phyloP scores from a whole-genome alignment of 1,140 invertebrate species.

The Laupala kohalensis region DNA sequence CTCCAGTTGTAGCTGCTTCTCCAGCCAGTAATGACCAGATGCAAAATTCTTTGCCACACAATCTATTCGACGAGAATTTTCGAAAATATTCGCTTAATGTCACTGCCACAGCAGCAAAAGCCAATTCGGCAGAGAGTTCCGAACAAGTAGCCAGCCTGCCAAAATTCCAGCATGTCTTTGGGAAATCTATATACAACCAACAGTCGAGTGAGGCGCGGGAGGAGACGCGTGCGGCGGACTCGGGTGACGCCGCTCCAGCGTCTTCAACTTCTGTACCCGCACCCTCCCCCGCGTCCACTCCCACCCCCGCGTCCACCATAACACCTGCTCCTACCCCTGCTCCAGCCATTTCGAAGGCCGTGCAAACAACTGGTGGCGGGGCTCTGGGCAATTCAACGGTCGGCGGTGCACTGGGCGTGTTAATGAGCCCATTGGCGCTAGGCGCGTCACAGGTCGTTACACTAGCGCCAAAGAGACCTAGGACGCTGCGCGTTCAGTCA shows the following conservation, averaged over 20 bases:
- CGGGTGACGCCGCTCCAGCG: too few species aligned
- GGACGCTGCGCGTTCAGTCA: slow-evolving; percentile 20
- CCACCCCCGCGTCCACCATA: too few species aligned
- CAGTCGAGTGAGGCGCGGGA: slow-evolving; percentile 18
- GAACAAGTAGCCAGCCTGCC: slow-evolving; percentile 33
- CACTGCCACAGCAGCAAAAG: slow-evolving; percentile 22
- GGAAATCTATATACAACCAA: slow-evolving; percentile 37
- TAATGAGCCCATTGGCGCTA: background rate
- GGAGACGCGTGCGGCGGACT: too few species aligned
- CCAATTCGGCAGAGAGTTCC: slow-evolving; percentile 27
- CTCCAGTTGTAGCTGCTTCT: background rate
- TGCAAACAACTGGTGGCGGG: slow-evolving; percentile 28
- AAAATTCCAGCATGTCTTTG: slow-evolving; percentile 68
- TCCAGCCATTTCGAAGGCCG: slow-evolving; percentile 25
- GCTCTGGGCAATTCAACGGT: slow-evolving; percentile 12
- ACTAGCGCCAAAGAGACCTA: background rate
- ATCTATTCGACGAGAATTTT: background rate
- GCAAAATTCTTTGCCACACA: background rate
- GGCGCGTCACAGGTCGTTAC: background rate
- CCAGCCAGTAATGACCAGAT: background rate
- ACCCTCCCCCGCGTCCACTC: too few species aligned
- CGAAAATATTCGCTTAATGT: slow-evolving; percentile 14
- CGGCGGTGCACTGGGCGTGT: background rate
- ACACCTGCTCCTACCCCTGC: background rate
- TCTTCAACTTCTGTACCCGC: too few species aligned